These are phyloP conservation scores for Pandemis cinnamomeana DNA, from an alignment of 2,888 invertebrate species.

Conservation along the genomic window DNA sequence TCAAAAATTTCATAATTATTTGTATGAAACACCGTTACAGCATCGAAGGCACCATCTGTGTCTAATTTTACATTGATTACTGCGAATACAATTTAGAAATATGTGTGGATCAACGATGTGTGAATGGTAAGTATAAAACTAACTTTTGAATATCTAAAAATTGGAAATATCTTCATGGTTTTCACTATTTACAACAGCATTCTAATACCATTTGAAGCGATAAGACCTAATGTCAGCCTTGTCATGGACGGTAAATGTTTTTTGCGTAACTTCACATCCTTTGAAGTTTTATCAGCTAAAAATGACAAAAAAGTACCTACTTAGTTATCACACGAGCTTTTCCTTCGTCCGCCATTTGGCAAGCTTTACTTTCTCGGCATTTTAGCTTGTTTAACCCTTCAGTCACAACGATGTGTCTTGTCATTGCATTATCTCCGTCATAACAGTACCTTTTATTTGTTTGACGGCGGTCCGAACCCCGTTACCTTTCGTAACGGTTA, in stretches of 20 bases:
- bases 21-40: slow-evolving; percentile 2
- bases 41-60: background rate
- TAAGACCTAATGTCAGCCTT: too few species aligned
- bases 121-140: too few species aligned
- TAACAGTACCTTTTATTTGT: slow-evolving; percentile 27
- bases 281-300: too few species aligned
- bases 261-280: too few species aligned
- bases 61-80: slow-evolving; percentile 6
- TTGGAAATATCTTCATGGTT: too few species aligned
- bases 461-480: slow-evolving; percentile 19
- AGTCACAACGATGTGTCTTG: slow-evolving; percentile 4
- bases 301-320: too few species aligned
- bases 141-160: too few species aligned
- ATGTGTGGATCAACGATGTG: too few species aligned
- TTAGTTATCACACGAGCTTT: background rate
- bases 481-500: slow-evolving; percentile 35
- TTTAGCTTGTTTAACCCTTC: background rate
- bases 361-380: background rate
- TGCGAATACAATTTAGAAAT: slow-evolving; percentile 3
- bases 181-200: too few species aligned
- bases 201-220: too few species aligned
- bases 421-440: slow-evolving; percentile 14
- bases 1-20: slow-evolving; percentile 53
- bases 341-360: background rate
- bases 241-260: too few species aligned